Evolutionary conservation across 2,888 invertebrate species (phyloP).

Genomic region (Deladenus siricidicola): DNA sequence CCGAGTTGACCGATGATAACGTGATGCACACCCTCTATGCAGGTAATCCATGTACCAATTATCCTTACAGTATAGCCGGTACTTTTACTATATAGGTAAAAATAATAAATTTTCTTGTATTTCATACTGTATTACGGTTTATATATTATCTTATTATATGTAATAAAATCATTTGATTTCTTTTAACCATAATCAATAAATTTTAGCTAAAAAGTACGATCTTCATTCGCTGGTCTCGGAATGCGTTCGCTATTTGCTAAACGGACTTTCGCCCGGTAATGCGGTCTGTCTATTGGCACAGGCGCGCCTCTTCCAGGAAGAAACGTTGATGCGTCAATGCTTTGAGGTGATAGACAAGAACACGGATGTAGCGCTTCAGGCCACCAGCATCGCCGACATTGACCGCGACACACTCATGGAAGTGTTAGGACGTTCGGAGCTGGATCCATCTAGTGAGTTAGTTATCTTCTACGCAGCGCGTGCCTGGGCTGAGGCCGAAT

Average conservation of each 20-base stretch:
- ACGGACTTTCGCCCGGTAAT: slow-evolving; percentile 26
- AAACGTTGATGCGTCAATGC: slow-evolving; percentile 23
- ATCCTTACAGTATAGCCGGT: no score
- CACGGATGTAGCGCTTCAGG: slow-evolving; percentile 28
- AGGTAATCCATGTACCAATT: slow-evolving; percentile 13
- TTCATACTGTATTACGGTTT: no score
- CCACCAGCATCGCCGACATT: slow-evolving; percentile 20
- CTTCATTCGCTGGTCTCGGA: slow-evolving; percentile 27
- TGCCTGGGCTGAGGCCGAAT: slow-evolving; percentile 23
- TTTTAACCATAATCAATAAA: no score
- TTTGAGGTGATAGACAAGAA: slow-evolving; percentile 29
- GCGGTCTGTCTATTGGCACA: slow-evolving; percentile 30
- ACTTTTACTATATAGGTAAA: no score
- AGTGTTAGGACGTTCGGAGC: slow-evolving; percentile 24
- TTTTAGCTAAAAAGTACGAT: slow-evolving; percentile 34
- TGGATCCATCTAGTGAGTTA: slow-evolving; percentile 30
- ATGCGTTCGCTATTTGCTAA: slow-evolving; percentile 31
- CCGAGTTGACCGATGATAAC: slow-evolving; percentile 29
- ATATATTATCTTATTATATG: no score
- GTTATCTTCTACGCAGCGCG: slow-evolving; percentile 32
- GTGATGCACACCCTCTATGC: slow-evolving; percentile 35
- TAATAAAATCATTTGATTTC: no score
- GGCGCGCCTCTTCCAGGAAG: slow-evolving; percentile 32
- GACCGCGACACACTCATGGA: slow-evolving; percentile 29
- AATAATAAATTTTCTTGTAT: no score